Percentiles rank a stretch among this genome's conserved stretches.
These are phyloP conservation scores for Papilio machaon DNA, from an alignment of 1,140 invertebrate species.

Conservation along the genomic window DNA sequence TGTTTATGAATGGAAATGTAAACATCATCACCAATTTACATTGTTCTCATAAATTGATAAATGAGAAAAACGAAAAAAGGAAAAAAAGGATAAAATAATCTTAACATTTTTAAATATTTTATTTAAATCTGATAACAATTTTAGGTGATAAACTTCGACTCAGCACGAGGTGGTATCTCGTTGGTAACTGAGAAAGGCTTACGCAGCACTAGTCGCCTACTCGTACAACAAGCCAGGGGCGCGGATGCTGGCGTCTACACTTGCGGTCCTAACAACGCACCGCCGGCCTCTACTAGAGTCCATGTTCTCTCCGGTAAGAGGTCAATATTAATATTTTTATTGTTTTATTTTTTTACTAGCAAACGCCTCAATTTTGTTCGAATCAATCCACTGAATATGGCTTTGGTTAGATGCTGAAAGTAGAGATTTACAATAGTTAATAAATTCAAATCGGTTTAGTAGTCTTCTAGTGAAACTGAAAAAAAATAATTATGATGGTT, in stretches of 20 bases:
- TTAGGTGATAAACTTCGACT: constrained; percentile 90
- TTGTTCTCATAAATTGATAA: too few relatives aligned
- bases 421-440: too few relatives aligned
- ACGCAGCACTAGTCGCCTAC: constrained; percentile 89
- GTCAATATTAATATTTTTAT: constrained; percentile 6
- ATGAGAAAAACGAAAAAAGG: too few relatives aligned
- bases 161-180: constrained; percentile 89
- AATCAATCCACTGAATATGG: neutral
- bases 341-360: neutral
- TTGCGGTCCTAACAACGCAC: constrained; percentile 91
- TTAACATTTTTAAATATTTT: too few relatives aligned
- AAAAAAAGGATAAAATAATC: too few relatives aligned
- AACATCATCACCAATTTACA: too few relatives aligned
- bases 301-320: constrained; percentile 91
- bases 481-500: too few relatives aligned
- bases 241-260: constrained; percentile 88
- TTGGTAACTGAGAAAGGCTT: constrained; percentile 90
- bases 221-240: constrained; percentile 89
- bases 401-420: neutral
- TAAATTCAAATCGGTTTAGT: too few relatives aligned
- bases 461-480: too few relatives aligned
- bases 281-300: constrained; percentile 87
- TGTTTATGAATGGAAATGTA: too few relatives aligned
- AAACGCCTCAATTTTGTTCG: neutral
- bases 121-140: neutral